A percentile compares a stretch with the other conserved stretches of the same genome.
Evolutionary conservation across 2,888 invertebrate genomes (phyloP).

Genomic region (Xanthorhoe designata): DNA sequence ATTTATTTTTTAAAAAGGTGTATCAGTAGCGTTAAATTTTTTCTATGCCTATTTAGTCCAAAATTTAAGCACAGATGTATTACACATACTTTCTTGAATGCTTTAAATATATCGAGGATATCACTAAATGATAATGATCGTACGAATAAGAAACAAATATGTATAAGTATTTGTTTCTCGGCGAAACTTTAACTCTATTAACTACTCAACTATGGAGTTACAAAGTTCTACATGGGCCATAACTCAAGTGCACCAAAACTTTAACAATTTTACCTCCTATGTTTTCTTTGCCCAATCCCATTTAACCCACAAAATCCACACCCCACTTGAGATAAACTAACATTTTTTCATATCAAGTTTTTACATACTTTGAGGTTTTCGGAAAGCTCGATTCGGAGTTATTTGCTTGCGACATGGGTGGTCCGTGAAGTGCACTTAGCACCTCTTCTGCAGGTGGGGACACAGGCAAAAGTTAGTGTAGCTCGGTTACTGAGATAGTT

Average conservation of each 20-base stretch:
- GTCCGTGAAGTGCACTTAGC: conserved; percentile 61
- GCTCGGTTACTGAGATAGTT: conserved; percentile 22
- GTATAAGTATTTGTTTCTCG: no score
- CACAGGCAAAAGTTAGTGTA: conserved; percentile 10
- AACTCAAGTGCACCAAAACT: background rate
- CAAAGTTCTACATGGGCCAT: background rate
- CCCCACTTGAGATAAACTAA: conserved; percentile 29
- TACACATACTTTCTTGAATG: no score
- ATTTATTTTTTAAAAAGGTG: background rate
- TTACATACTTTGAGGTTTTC: conserved; percentile 38
- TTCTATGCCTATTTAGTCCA: no score
- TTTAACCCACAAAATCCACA: conserved; percentile 21
- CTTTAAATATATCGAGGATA: no score
- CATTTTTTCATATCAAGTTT: conserved; percentile 45
- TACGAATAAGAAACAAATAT: no score
- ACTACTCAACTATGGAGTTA: no score
- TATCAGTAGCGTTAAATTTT: background rate
- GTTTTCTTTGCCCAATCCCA: conserved; percentile 27
- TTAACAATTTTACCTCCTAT: background rate
- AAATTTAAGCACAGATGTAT: background rate
- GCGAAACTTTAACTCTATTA: no score
- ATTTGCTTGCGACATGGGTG: conserved; percentile 59
- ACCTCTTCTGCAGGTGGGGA: conserved; percentile 39
- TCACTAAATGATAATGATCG: no score
- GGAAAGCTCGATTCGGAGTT: conserved; percentile 57